Evolutionary conservation across 2,113 vertebrate species (phyloP).

Genomic region (Rafetus swinhoei): DNA sequence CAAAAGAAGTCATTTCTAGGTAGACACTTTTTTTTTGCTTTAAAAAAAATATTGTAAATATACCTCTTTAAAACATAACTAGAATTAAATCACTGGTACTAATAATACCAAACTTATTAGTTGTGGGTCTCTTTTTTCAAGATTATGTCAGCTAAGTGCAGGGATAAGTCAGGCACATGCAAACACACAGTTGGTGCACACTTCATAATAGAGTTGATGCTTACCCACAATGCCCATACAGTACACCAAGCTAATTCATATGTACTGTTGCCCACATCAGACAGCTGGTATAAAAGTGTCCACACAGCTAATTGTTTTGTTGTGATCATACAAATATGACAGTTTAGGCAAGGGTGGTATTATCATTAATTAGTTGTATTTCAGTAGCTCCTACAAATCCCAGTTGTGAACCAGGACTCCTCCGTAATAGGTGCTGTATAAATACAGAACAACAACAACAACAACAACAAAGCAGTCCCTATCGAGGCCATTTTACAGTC

Average conservation of each 20-base stretch:
- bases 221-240: not conserved
- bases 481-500: not conserved
- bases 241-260: not conserved
- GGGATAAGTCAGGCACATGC: not conserved
- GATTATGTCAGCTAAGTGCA: not conserved
- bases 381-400: not conserved
- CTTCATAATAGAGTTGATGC: not conserved
- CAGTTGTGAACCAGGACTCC: not conserved
- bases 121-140: not conserved
- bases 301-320: not conserved
- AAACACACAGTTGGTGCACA: not conserved
- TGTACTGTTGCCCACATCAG: not conserved
- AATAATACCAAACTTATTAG: not conserved
- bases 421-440: not conserved
- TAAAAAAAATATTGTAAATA: not conserved
- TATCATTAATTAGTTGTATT: not conserved
- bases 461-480: not conserved
- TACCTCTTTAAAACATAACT: not conserved
- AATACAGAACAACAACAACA: not conserved
- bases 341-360: not conserved
- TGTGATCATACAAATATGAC: not conserved
- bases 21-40: rapidly evolving
- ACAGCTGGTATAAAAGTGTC: not conserved
- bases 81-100: not conserved
- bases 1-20: not conserved